Evolutionary conservation across 2,888 invertebrate genomes (phyloP), one percentile per base, ranked within the genome.

Genomic region (Papilio gigon): DNA sequence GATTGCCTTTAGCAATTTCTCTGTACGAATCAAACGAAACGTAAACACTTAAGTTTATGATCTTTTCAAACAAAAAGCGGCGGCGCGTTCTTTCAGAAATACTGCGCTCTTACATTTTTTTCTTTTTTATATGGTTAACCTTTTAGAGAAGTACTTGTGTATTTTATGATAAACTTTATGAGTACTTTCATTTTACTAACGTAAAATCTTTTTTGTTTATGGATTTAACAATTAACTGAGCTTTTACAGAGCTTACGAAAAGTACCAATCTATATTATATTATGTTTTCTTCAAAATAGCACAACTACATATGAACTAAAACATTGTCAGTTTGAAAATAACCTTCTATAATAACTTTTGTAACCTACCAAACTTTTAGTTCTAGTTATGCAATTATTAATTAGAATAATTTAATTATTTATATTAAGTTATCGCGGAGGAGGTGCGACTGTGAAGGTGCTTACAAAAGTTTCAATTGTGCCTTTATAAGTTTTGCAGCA

Each of bases 1-100:
- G 33, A 63, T 50, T 63, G 33, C 63, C 63, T 63, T 42, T 47
- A 22, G 63, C 47, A 63, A 47, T 63, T 63, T 47, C 44, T 56
- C 53, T 27, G 44, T 63, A 44, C 44, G 30, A 47, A 63, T 50
- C 47, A 63, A 63, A 63, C 63, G 47, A 63, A 63, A 44, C 47
- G 33, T 47, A 47, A 63, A 63, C 50, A 50, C 33, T 63, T 63
- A 33, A 50, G 33, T 47, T 63, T 63, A 63, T 50, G 63, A 50
- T 50, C 47, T 63, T 63, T 50, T 22, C 63, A 35, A 63, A 63
- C 47, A 50, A 63, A 63, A 50, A 63, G 50, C 33, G 62, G 20
- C 44, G 25, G 62, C 42, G 42, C 25, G 12, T 62, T 22, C 63
- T 63, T 50, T 35, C 9, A 50, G 22, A 50, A 47, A 35, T 63